Evolutionary conservation across 2,113 vertebrate species (phyloP).

Genomic region (Colius striatus): DNA sequence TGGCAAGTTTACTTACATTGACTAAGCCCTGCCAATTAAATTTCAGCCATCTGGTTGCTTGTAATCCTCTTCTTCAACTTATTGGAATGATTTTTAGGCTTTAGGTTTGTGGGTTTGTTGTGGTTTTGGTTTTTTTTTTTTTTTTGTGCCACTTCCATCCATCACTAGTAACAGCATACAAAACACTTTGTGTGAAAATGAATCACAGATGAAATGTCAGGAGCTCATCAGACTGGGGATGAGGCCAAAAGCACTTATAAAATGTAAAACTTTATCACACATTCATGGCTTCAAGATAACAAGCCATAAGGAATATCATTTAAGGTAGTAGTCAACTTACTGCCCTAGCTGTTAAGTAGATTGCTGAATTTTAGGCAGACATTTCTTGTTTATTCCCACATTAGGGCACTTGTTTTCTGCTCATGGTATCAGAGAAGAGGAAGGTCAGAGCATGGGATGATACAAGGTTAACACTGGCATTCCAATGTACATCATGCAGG

Average conservation of each 20-base stretch:
- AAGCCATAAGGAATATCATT: conserved; percentile 25
- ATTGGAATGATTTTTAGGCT: conserved; percentile 63
- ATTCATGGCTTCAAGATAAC: conserved; percentile 33
- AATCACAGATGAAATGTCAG: conserved; percentile 69
- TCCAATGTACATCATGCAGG: neutral
- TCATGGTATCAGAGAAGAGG: neutral
- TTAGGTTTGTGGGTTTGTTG: neutral
- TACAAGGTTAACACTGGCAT: neutral
- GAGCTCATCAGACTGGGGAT: conserved; percentile 6
- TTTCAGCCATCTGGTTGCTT: conserved; percentile 72
- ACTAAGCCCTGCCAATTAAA: conserved; percentile 72
- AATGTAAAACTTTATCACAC: conserved; percentile 36
- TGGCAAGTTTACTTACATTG: conserved; percentile 71
- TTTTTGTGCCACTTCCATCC: conserved; percentile 46
- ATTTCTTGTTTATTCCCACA: conserved; percentile 19
- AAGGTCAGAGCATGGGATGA: neutral
- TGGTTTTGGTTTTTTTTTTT: neutral
- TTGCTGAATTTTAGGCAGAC: conserved; percentile 20
- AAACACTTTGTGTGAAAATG: conserved; percentile 70
- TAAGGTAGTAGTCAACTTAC: neutral
- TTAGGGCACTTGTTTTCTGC: conserved; percentile 9
- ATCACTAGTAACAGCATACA: conserved; percentile 55
- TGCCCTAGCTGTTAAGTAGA: conserved; percentile 30
- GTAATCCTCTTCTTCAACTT: conserved; percentile 71
- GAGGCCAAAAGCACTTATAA: conserved; percentile 59